A percentile compares a stretch with the other conserved stretches of the same genome.
Conservation (phyloP, 92 coral and sea anemone genomes). For the Isaurus tuberculatus region DNA sequence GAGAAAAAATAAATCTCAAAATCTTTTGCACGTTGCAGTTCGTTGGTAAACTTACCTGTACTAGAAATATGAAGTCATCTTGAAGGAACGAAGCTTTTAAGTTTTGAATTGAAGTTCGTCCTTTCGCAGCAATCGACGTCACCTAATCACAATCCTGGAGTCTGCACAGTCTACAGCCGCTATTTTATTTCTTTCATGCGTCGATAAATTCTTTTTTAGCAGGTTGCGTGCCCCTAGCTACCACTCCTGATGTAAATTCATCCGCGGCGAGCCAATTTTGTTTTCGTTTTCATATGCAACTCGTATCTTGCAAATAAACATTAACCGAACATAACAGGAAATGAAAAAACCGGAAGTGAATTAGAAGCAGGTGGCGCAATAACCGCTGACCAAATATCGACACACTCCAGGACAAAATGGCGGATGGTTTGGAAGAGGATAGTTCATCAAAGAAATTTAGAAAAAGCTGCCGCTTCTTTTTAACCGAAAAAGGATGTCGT, state of each 20-base stretch:
- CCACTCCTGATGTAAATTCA: slow-evolving; percentile 24
- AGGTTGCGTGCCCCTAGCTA: slow-evolving; percentile 24
- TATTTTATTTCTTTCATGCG: not conserved
- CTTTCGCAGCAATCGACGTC: slow-evolving; percentile 17
- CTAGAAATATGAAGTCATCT: slow-evolving; percentile 19
- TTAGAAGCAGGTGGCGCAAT: slow-evolving; percentile 12
- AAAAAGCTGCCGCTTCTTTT: slow-evolving; percentile 73
- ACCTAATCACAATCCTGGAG: too few species aligned
- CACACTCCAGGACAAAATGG: not conserved
- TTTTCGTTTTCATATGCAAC: slow-evolving; percentile 18
- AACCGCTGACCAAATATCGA: slow-evolving; percentile 31
- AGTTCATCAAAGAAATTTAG: not conserved
- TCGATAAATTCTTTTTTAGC: slow-evolving; percentile 14
- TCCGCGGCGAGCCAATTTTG: slow-evolving; percentile 29
- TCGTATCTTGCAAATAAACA: slow-evolving; percentile 22
- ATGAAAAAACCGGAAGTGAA: slow-evolving; percentile 43
- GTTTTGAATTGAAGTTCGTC: not conserved
- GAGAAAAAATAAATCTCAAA: not conserved
- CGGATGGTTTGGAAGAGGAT: not conserved
- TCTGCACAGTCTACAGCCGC: not conserved
- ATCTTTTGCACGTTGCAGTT: not conserved
- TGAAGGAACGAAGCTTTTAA: slow-evolving; percentile 4
- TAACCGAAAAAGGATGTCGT: slow-evolving; percentile 62
- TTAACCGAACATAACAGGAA: slow-evolving; percentile 15
- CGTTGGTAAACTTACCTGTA: slow-evolving; percentile 12